Conservation (phyloP, 2,797 vertebrate genomes). For the Girardinus metallicus region DNA sequence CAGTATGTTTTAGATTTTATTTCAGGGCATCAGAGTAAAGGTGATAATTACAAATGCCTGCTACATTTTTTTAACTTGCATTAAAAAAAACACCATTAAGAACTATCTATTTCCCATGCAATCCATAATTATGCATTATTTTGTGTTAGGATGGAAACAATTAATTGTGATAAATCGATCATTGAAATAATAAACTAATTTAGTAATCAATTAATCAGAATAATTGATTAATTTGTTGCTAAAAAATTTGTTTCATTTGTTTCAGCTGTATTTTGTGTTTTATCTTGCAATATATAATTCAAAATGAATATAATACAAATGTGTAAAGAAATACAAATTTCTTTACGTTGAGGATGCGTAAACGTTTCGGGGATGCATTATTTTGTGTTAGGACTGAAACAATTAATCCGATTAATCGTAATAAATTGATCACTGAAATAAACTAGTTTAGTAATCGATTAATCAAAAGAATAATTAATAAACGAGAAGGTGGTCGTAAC, state of each 20-base stretch:
- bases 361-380: too few species aligned
- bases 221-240: background rate
- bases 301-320: background rate
- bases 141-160: too few species aligned
- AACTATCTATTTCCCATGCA: background rate
- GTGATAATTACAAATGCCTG: background rate
- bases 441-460: too few species aligned
- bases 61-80: background rate
- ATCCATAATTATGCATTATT: too few species aligned
- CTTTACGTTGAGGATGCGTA: too few species aligned
- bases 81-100: background rate
- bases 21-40: background rate
- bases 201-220: too few species aligned
- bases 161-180: too few species aligned
- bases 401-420: too few species aligned
- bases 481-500: background rate
- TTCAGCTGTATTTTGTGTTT: background rate
- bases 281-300: background rate
- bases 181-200: too few species aligned
- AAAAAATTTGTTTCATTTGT: too few species aligned
- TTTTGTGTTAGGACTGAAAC: too few species aligned
- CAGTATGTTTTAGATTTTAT: background rate
- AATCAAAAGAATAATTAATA: background rate
- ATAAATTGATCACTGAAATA: too few species aligned
- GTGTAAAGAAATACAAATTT: background rate